phyloP scores from a whole-genome alignment of 1,140 invertebrate species.

The Heliothis virescens region DNA sequence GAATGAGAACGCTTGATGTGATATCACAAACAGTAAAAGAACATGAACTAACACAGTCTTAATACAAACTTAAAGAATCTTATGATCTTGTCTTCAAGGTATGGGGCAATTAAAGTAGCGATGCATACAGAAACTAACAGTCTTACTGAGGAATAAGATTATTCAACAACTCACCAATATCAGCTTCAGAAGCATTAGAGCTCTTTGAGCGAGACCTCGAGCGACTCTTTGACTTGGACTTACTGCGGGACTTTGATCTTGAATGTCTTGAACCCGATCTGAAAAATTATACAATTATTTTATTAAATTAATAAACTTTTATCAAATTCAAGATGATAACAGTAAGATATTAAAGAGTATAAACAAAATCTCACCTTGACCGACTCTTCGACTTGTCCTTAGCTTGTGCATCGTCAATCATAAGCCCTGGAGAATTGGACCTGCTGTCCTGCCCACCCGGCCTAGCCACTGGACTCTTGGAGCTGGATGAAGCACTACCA shows the following conservation, averaged over 20 bases:
- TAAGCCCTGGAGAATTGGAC: conserved; percentile 87
- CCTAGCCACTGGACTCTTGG: conserved; percentile 78
- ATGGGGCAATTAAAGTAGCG: no score
- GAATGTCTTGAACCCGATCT: conserved; percentile 78
- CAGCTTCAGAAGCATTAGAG: conserved; percentile 58
- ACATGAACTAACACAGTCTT: no score
- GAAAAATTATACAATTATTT: conserved; percentile 30
- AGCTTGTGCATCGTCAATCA: conserved; percentile 84
- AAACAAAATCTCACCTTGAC: conserved; percentile 67
- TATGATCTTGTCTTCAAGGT: no score
- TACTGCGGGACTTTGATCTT: conserved; percentile 76
- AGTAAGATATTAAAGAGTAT: not conserved
- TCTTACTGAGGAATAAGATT: not conserved
- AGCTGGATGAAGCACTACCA: conserved; percentile 75
- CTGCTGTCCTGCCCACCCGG: conserved; percentile 81
- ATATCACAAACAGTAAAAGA: no score
- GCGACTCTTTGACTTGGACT: conserved; percentile 81
- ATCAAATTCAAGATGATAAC: not conserved
- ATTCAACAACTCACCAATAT: conserved; percentile 55
- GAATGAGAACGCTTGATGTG: no score
- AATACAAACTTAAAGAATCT: no score
- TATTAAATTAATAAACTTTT: not conserved
- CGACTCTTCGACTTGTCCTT: conserved; percentile 76
- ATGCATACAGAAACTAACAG: not conserved
- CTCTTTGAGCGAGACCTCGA: conserved; percentile 79